phyloP scores from a whole-genome alignment of 92 coral and sea anemone species.

The Pocillopora meandrina region DNA sequence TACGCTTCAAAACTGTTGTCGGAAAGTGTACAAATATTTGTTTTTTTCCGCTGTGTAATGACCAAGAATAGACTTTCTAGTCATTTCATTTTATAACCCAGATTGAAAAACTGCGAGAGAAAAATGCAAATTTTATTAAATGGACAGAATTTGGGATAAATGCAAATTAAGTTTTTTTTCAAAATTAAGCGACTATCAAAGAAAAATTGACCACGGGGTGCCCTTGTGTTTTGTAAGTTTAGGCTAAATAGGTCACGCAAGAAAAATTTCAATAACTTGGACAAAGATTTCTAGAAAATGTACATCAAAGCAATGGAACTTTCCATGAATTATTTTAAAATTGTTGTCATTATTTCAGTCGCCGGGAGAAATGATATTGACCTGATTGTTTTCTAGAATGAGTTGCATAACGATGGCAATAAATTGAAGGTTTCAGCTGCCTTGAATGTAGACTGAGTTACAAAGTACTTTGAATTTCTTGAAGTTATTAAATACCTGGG shows the following conservation, averaged over 20 bases:
- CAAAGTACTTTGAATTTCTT: too few species aligned
- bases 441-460: not conserved
- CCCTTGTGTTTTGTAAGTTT: not conserved
- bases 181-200: not conserved
- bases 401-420: not conserved
- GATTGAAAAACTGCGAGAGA: not conserved
- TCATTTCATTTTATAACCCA: not conserved
- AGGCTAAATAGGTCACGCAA: conserved; percentile 5
- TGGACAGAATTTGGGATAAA: not conserved
- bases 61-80: not conserved
- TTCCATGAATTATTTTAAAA: not conserved
- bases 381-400: conserved; percentile 1
- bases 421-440: not conserved
- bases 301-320: not conserved
- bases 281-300: not conserved
- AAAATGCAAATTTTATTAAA: not conserved
- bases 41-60: not conserved
- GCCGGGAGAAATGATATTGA: not conserved
- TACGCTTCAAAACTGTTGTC: not conserved
- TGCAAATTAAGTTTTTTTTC: not conserved
- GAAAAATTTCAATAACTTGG: not conserved
- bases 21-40: not conserved
- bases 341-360: not conserved
- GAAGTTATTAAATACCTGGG: too few species aligned
- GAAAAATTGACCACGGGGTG: conserved; percentile 8